Conservation (phyloP, 1,140 invertebrate genomes). For the Habropoda laboriosa region DNA sequence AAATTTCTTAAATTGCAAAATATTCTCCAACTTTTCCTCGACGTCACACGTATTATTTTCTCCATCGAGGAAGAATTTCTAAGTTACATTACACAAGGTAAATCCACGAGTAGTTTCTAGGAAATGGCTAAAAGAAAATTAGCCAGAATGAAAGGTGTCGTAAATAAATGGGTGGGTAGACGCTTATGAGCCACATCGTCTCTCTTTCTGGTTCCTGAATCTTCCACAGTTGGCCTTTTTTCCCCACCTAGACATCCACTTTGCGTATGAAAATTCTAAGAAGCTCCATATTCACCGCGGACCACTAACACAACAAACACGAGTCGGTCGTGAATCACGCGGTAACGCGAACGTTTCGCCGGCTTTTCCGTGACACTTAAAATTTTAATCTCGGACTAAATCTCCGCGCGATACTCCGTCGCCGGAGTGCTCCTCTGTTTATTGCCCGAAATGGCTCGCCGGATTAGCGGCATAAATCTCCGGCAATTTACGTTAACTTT, state of each 20-base stretch:
- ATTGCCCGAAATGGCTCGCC: conserved; percentile 28
- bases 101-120: too few relatives aligned
- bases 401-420: conserved; percentile 11
- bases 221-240: too few relatives aligned
- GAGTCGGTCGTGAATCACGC: conserved; percentile 13
- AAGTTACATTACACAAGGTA: too few relatives aligned
- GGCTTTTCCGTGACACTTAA: conserved; percentile 36
- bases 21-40: too few relatives aligned
- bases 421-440: not conserved
- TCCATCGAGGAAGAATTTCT: too few relatives aligned
- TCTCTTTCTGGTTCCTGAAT: too few relatives aligned
- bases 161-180: too few relatives aligned
- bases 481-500: not conserved
- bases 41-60: too few relatives aligned
- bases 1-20: too few relatives aligned
- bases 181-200: too few relatives aligned
- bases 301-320: not conserved
- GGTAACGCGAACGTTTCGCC: conserved; percentile 16
- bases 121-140: too few relatives aligned
- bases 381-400: conserved; percentile 46
- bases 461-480: conserved; percentile 34
- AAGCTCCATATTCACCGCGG: not conserved
- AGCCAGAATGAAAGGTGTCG: too few relatives aligned
- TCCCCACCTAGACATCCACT: rapidly evolving
- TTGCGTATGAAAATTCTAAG: not conserved